Base-by-base conservation (phyloP, 2,888 invertebrate genomes). In the Drosophila kokeensis region DNA sequence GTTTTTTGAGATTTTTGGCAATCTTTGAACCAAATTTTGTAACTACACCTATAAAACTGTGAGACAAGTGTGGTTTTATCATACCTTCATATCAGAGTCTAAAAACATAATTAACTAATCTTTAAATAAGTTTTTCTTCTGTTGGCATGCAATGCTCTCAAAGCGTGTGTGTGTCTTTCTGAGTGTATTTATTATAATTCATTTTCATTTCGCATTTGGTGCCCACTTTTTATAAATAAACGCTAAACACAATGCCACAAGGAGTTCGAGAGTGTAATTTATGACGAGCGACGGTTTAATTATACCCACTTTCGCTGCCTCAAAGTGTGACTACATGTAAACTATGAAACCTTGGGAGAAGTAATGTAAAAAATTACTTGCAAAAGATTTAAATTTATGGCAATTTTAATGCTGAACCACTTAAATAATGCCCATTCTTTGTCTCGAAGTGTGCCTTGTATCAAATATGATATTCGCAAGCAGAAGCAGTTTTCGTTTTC, bases 121-220 rank as follows among this genome's bases (percentile, higher is more conserved):
- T 75, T 60, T 71, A 74, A 85, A 85, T 73, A 80, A 63, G 63
- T 63, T 57, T 29, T 66, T 34, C 52, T 59, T 67, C 36, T 50
- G 50, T 59, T 61, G 49, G 50, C 76, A 62, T 61, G 66, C 79
- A 71, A 67, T 80, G 67, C 49, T 82, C 50, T 70, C 50, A 55
- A 55, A 29, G 27, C n/a, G 30, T 24, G 34, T 45, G 29, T 61
- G 2, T 21, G 42, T 1, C 5, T 5, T 21, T 21, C 21, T 11
- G 42, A 21, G 42, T 21, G 21, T 42, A 21, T 42, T 42, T 21
- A 21, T 42, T 21, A 42, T 21, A 42, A 42, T 21, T 42, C 21
- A 82, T 82, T 89, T 89, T 73, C 45, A 70, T 62, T 73, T 59
- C 61, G 64, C 76, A 87, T 82, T 87, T 73, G 40, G 32, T 69